Evolutionary conservation across 1,140 invertebrate species (phyloP), one percentile per base, ranked within the genome.

Genomic region (Zaprionus lachaisei): DNA sequence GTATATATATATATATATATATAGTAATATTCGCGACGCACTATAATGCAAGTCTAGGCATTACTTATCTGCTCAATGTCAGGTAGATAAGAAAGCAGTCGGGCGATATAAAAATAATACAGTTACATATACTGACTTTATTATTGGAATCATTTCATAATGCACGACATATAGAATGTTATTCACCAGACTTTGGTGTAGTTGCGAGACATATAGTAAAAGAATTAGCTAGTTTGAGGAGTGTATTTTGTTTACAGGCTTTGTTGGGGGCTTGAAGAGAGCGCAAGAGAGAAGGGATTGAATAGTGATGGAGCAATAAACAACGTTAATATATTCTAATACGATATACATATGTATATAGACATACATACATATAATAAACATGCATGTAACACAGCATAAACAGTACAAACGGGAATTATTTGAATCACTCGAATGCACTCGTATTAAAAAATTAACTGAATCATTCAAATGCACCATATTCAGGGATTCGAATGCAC

Each of bases 161-260:
- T 38, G 12, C 37, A 38, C n/a, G 22, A 22, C 24, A 20, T 34
- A 47, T 3, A 44, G 38, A 56, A 31, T 31, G 28, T 14, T 41
- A 41, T 41, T n/a, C 15, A 41, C 14, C 24, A 1, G 15, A 20
- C 22, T 26, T 55, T 34, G 9, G 31, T 34, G 2, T 11, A 34
- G 17, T 24, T 17, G 20, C 56, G 9, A 34, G 31, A 58, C 22
- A 69, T 44, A 26, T 55, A 26, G n/a, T 44, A 80, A 69, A 83
- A 77, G 5, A 47, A 47, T 78, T 80, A 51, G 44, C 81, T 83
- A 84, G 68, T 63, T 79, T 58, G 60, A 49, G 51, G 51, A 70
- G 41, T 57, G 28, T 28, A 58, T 57, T 56, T 58, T 63, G 37
- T 61, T 12, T 49, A 49, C 4, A 49, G 6, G n/a, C 24, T 55